Evolutionary conservation across 2,797 vertebrate species (phyloP).

Genomic region (Rhabdomys pumilio): DNA sequence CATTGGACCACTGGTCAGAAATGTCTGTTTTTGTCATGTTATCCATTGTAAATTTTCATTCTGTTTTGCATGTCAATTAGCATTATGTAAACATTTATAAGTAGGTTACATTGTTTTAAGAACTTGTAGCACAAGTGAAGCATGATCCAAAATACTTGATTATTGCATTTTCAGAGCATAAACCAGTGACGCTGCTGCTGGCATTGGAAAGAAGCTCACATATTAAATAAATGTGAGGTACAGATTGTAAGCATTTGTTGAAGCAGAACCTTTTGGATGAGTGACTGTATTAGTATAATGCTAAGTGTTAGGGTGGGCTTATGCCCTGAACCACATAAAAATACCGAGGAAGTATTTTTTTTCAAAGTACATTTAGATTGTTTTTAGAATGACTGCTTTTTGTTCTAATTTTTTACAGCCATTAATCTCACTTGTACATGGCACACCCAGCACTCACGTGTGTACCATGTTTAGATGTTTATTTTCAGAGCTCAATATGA

Average conservation of each 20-base stretch:
- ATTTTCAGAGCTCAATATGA: constrained; percentile 93
- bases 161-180: constrained; percentile 90
- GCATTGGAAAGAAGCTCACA: constrained; percentile 81
- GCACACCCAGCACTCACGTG: constrained; percentile 87
- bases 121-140: constrained; percentile 88
- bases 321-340: constrained; percentile 89
- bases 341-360: constrained; percentile 88
- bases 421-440: constrained; percentile 90
- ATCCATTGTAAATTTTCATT: constrained; percentile 91
- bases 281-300: constrained; percentile 84
- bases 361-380: constrained; percentile 85
- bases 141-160: constrained; percentile 90
- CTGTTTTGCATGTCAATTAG: constrained; percentile 93
- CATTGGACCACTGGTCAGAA: constrained; percentile 87
- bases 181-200: constrained; percentile 88
- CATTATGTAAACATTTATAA: constrained; percentile 87
- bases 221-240: constrained; percentile 84
- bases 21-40: constrained; percentile 87
- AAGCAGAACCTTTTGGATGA: constrained; percentile 83
- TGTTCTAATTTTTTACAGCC: constrained; percentile 89
- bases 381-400: constrained; percentile 87
- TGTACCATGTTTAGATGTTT: constrained; percentile 90
- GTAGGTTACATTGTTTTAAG: constrained; percentile 89
- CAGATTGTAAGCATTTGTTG: constrained; percentile 86
- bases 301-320: constrained; percentile 88